phyloP scores from a whole-genome alignment of 2,113 vertebrate species.

The Saimiri boliviensis region DNA sequence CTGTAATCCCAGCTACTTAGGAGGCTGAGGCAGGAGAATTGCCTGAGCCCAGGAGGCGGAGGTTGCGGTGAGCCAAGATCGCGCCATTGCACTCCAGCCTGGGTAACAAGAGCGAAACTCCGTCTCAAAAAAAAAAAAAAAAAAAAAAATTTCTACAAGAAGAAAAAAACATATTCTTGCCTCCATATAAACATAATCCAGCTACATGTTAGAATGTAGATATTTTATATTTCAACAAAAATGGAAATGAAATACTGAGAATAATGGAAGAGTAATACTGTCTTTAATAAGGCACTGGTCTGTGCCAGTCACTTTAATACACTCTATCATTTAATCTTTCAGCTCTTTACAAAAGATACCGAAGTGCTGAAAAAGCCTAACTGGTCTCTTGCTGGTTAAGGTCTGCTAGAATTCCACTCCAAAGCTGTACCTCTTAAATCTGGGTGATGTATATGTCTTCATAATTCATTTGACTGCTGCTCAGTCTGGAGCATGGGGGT shows the following conservation, averaged over 20 bases:
- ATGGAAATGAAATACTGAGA: neutral
- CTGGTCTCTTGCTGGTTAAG: neutral
- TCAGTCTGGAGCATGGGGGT: neutral
- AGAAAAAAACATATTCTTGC: neutral
- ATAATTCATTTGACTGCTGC: neutral
- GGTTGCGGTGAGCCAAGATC: no score
- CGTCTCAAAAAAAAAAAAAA: no score
- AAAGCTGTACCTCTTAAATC: neutral
- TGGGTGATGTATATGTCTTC: neutral
- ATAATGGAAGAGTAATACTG: neutral
- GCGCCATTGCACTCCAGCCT: no score
- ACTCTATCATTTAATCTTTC: neutral
- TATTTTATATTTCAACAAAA: neutral
- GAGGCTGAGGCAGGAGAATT: no score
- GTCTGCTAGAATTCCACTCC: neutral
- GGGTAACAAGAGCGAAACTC: no score
- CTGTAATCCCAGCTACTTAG: no score
- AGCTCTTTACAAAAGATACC: neutral
- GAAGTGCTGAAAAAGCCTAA: neutral
- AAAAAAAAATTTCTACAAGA: conserved; percentile 32
- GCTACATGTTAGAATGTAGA: neutral
- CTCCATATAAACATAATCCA: conserved; percentile 37
- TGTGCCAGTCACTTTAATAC: neutral
- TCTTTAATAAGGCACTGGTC: neutral
- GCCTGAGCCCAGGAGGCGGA: no score